Conservation (phyloP, 1,140 invertebrate genomes). For the Pseudachorutes palmiensis region DNA sequence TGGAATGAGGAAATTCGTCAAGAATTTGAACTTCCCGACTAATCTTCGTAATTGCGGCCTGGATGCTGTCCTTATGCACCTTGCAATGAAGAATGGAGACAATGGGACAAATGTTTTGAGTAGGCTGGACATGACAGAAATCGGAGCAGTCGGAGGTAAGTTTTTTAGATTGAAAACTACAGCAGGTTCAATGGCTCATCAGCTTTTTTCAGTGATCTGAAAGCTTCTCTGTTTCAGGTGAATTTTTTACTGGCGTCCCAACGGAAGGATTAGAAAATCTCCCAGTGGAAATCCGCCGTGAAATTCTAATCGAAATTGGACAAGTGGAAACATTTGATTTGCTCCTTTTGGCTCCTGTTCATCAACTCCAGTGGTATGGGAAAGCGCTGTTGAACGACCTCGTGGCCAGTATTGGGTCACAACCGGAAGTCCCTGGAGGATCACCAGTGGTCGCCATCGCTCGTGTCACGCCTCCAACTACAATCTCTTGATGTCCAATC, state of each 20-base stretch:
- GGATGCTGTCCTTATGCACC: conserved; percentile 26
- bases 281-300: background rate
- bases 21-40: conserved; percentile 22
- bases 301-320: conserved; percentile 31
- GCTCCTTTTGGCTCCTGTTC: conserved; percentile 18
- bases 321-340: conserved; percentile 25
- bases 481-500: background rate
- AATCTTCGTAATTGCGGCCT: conserved; percentile 27
- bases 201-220: background rate
- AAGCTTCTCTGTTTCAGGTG: conserved; percentile 21
- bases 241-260: conserved; percentile 30
- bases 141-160: conserved; percentile 32
- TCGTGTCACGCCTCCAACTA: too few species aligned
- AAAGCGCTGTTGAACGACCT: conserved; percentile 20
- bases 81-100: conserved; percentile 21
- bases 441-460: too few species aligned
- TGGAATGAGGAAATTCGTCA: conserved; percentile 15
- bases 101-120: conserved; percentile 22
- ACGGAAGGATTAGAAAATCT: conserved; percentile 17
- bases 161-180: background rate
- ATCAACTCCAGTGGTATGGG: conserved; percentile 25
- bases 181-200: background rate
- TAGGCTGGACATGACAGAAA: conserved; percentile 21
- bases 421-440: too few species aligned
- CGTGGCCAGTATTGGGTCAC: too few species aligned